Conservation (phyloP, 2,113 vertebrate species). For the Nycticryphes semicollaris region DNA sequence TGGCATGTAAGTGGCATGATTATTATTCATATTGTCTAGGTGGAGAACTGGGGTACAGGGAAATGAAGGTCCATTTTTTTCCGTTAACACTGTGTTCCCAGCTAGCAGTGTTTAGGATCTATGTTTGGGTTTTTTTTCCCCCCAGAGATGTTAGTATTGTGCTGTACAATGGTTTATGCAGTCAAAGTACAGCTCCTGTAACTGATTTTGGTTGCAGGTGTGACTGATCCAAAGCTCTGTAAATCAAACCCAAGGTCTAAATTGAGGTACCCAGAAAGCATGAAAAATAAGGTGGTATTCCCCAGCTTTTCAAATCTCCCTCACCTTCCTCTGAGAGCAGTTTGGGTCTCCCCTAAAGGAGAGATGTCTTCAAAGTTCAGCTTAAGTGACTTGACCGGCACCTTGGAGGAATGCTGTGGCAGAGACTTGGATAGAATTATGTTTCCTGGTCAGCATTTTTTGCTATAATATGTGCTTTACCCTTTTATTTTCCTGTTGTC, state of each 20-base stretch:
- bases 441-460: not conserved
- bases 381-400: not conserved
- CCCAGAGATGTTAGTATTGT: not conserved
- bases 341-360: not conserved
- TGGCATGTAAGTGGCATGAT: not conserved
- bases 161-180: not conserved
- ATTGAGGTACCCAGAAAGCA: not conserved
- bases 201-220: constrained; percentile 39
- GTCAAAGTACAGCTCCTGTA: not conserved
- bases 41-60: not conserved
- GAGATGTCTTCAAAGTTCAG: not conserved
- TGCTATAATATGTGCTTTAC: not conserved
- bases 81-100: not conserved
- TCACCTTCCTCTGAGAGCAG: not conserved
- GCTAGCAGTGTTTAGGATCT: not conserved
- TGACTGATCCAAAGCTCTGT: constrained; percentile 8
- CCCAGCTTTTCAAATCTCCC: not conserved
- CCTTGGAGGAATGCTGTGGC: not conserved
- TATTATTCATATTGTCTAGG: not conserved
- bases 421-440: not conserved
- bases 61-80: not conserved
- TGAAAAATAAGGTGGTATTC: not conserved
- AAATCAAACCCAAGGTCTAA: constrained; percentile 18
- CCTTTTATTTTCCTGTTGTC: not conserved
- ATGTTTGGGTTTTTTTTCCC: not conserved